Evolutionary conservation across 2,888 invertebrate species (phyloP).

Genomic region (Andrena dorsata): DNA sequence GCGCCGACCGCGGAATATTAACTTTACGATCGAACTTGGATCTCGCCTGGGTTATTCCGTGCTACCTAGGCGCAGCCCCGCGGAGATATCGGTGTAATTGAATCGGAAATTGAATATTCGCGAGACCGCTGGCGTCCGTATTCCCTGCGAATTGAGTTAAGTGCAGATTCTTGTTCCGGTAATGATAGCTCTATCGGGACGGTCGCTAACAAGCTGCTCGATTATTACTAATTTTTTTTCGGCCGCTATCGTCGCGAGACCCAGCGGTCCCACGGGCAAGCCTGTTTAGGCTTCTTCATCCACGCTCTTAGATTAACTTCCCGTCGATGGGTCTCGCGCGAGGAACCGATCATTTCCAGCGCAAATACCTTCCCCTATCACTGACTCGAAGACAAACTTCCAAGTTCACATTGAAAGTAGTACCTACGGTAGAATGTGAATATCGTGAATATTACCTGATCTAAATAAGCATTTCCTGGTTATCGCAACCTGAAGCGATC

Average conservation of each 20-base stretch:
- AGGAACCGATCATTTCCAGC: not conserved
- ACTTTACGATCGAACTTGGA: constrained; percentile 32
- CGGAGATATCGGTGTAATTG: constrained; percentile 36
- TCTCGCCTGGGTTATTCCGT: constrained; percentile 7
- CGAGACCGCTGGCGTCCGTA: not conserved
- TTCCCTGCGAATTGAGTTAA: constrained; percentile 45
- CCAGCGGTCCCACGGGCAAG: not conserved
- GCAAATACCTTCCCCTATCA: too few relatives aligned
- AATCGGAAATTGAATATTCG: constrained; percentile 28
- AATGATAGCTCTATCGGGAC: constrained; percentile 46
- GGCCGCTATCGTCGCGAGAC: constrained; percentile 20
- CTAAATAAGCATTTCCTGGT: too few relatives aligned
- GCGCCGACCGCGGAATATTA: constrained; percentile 12
- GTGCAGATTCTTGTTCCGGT: constrained; percentile 48
- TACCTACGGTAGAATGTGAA: too few relatives aligned
- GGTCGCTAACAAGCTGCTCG: constrained; percentile 17
- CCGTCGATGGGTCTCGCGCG: not conserved
- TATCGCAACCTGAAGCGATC: too few relatives aligned
- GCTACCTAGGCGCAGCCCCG: not conserved
- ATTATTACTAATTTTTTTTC: constrained; percentile 20
- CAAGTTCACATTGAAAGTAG: too few relatives aligned
- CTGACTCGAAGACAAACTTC: too few relatives aligned
- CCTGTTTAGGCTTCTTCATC: not conserved
- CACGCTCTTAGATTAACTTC: not conserved
- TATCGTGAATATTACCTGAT: too few relatives aligned